Evolutionary conservation across 2,113 vertebrate genomes (phyloP).

Genomic region (Psilopsiagon aurifrons): DNA sequence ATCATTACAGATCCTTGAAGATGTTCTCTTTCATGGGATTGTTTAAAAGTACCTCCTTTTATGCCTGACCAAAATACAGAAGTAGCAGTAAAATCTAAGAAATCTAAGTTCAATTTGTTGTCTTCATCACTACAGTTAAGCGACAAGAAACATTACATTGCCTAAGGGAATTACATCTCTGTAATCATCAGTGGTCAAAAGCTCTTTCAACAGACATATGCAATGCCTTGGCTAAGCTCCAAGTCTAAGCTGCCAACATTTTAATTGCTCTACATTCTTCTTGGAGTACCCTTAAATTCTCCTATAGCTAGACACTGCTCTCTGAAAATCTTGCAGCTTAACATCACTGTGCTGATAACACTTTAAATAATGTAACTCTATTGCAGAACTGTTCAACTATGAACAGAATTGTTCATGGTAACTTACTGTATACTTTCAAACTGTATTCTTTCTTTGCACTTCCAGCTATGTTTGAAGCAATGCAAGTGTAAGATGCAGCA

Average conservation of each 20-base stretch:
- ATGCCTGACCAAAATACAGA: neutral
- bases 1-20: neutral
- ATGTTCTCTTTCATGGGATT: neutral
- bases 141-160: neutral
- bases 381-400: neutral
- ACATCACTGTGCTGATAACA: neutral
- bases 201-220: neutral
- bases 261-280: neutral
- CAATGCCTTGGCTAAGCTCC: neutral
- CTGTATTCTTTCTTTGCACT: conserved; percentile 84
- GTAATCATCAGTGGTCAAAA: neutral
- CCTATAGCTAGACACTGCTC: neutral
- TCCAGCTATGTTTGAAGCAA: conserved; percentile 87
- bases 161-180: neutral
- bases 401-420: neutral
- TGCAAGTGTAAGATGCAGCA: conserved; percentile 85
- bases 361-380: rapidly evolving
- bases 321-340: neutral
- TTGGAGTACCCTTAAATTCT: neutral
- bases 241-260: neutral
- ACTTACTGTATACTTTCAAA: conserved; percentile 89
- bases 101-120: neutral
- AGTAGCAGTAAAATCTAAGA: neutral
- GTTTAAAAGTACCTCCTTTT: neutral
- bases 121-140: neutral